A percentile compares a stretch with the other conserved stretches of the same genome.
Evolutionary conservation across 2,888 invertebrate species (phyloP).

Genomic region (Drosophila suboccidentalis): DNA sequence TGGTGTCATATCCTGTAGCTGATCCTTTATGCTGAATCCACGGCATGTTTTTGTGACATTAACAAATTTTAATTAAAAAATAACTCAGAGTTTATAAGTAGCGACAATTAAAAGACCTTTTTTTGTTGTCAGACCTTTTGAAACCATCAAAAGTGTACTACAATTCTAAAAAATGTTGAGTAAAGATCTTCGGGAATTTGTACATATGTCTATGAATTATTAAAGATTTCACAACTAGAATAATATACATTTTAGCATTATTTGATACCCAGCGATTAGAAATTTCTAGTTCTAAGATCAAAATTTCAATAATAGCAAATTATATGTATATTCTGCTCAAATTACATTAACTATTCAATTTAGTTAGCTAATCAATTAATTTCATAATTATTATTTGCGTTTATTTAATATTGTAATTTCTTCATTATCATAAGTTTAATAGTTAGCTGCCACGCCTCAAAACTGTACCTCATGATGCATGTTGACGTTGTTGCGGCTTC

Average conservation of each 20-base stretch:
- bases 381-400: slow-evolving; percentile 1
- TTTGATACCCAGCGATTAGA: not conserved
- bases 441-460: slow-evolving; percentile 66
- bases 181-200: too few species aligned
- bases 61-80: slow-evolving; percentile 69
- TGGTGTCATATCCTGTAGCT: slow-evolving; percentile 42
- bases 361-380: not conserved
- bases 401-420: slow-evolving; percentile 12
- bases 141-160: too few species aligned
- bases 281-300: not conserved
- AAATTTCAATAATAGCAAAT: not conserved
- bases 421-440: slow-evolving; percentile 16
- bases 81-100: slow-evolving; percentile 48
- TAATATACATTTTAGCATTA: too few species aligned
- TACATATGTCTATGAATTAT: too few species aligned
- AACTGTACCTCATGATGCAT: slow-evolving; percentile 60
- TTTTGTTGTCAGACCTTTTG: not conserved
- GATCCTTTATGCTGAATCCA: slow-evolving; percentile 28
- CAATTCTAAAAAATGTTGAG: too few species aligned
- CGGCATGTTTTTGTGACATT: slow-evolving; percentile 30
- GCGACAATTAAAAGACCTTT: slow-evolving; percentile 5
- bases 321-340: not conserved
- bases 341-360: slow-evolving; percentile 6
- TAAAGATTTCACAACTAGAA: too few species aligned
- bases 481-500: slow-evolving; percentile 70